phyloP scores from a whole-genome alignment of 1,140 invertebrate species.

The Lucilia cuprina region DNA sequence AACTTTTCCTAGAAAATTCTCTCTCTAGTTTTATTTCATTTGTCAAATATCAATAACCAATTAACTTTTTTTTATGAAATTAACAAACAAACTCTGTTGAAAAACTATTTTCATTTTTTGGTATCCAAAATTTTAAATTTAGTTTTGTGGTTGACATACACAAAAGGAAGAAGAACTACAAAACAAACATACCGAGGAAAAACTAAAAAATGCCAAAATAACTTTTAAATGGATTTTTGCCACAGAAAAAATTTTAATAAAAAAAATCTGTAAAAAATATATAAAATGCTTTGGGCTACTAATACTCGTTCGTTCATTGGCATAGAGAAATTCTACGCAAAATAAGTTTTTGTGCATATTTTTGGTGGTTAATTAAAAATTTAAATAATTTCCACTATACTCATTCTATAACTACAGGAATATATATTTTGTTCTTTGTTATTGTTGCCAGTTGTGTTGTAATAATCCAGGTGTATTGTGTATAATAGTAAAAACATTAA shows the following conservation, averaged over 20 bases:
- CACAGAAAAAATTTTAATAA: neutral
- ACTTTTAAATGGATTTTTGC: neutral
- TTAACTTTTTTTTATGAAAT: neutral
- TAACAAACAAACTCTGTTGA: neutral
- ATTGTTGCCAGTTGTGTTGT: neutral
- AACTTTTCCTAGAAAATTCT: too few species aligned
- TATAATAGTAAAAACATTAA: conserved; percentile 25
- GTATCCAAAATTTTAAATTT: neutral
- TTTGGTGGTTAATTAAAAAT: conserved; percentile 26
- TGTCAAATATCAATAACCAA: conserved; percentile 2
- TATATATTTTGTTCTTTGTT: neutral
- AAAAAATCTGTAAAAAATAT: neutral
- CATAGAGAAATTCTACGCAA: too few species aligned
- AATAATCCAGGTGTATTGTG: conserved; percentile 20
- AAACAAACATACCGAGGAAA: neutral
- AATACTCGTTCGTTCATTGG: too few species aligned
- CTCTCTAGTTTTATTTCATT: neutral
- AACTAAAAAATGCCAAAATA: neutral
- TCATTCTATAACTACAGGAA: too few species aligned
- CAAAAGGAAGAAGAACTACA: neutral
- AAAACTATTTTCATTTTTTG: neutral
- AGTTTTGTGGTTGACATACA: neutral
- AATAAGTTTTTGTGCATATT: too few species aligned
- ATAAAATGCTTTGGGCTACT: neutral
- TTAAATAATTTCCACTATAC: neutral